Percentiles rank a stretch among this genome's conserved stretches.
These are phyloP conservation scores for Sminthurides aquaticus DNA, from an alignment of 2,888 invertebrate species.

Conservation along the genomic window DNA sequence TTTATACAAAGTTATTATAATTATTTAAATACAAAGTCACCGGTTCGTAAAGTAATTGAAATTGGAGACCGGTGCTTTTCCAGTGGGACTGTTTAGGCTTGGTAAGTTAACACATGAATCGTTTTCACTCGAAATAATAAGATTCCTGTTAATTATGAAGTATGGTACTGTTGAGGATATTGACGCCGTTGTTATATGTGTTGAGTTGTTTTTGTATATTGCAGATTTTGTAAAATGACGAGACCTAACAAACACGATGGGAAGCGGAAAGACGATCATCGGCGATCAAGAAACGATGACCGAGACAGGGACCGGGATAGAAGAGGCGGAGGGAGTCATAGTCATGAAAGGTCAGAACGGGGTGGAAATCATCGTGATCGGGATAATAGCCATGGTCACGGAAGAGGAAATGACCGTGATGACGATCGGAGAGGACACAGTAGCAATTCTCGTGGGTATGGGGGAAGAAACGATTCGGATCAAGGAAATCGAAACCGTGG, in stretches of 20 bases:
- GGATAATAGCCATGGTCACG: not conserved
- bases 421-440: conserved; percentile 1
- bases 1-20: too few species aligned
- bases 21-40: too few species aligned
- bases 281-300: conserved; percentile 15
- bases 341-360: not conserved
- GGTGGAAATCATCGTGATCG: not conserved
- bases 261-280: conserved; percentile 1
- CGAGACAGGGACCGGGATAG: conserved; percentile 12
- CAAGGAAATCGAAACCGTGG: not conserved
- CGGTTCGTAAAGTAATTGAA: too few species aligned
- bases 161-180: too few species aligned
- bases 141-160: too few species aligned
- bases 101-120: too few species aligned
- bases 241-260: conserved; percentile 4
- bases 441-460: not conserved
- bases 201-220: too few species aligned
- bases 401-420: conserved; percentile 8
- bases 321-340: conserved; percentile 1
- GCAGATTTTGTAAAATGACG: not conserved
- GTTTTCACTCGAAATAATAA: too few species aligned
- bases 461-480: not conserved
- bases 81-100: too few species aligned
- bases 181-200: too few species aligned
- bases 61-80: too few species aligned